Evolutionary conservation across 2,113 vertebrate genomes (phyloP).

Genomic region (Willisornis vidua): DNA sequence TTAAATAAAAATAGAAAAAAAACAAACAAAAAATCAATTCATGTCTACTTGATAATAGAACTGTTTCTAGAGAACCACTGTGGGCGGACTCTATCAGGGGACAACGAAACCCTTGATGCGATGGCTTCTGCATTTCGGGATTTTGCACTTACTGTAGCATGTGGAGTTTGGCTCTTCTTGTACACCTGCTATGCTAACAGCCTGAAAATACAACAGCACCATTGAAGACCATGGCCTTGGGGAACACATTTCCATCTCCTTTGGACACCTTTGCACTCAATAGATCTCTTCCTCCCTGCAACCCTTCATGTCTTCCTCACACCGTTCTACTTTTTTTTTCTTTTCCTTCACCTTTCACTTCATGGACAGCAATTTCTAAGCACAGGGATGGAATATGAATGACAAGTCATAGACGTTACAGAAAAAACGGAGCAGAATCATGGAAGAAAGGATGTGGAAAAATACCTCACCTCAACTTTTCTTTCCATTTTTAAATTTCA

Average conservation of each 20-base stretch:
- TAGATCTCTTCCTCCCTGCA: slow-evolving; percentile 28
- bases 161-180: slow-evolving; percentile 37
- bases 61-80: slow-evolving; percentile 65
- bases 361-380: slow-evolving; percentile 65
- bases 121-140: slow-evolving; percentile 60
- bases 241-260: slow-evolving; percentile 45
- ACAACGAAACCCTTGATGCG: slow-evolving; percentile 54
- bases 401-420: slow-evolving; percentile 31
- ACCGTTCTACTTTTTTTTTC: neutral
- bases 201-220: slow-evolving; percentile 55
- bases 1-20: slow-evolving; percentile 55
- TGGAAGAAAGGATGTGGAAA: slow-evolving; percentile 56
- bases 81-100: slow-evolving; percentile 48
- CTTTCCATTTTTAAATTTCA: slow-evolving; percentile 46
- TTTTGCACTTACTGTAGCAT: slow-evolving; percentile 63
- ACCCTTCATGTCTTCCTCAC: slow-evolving; percentile 26
- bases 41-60: slow-evolving; percentile 69
- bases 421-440: slow-evolving; percentile 35
- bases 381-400: slow-evolving; percentile 64
- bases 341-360: slow-evolving; percentile 52
- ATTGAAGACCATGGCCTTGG: slow-evolving; percentile 36
- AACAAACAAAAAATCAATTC: slow-evolving; percentile 60
- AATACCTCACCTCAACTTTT: slow-evolving; percentile 59
- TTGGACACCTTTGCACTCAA: slow-evolving; percentile 39
- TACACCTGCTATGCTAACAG: slow-evolving; percentile 44